A percentile compares a stretch with the other conserved stretches of the same genome.
Evolutionary conservation across 1,140 invertebrate genomes (phyloP).

Genomic region (Nixonia krombeini): DNA sequence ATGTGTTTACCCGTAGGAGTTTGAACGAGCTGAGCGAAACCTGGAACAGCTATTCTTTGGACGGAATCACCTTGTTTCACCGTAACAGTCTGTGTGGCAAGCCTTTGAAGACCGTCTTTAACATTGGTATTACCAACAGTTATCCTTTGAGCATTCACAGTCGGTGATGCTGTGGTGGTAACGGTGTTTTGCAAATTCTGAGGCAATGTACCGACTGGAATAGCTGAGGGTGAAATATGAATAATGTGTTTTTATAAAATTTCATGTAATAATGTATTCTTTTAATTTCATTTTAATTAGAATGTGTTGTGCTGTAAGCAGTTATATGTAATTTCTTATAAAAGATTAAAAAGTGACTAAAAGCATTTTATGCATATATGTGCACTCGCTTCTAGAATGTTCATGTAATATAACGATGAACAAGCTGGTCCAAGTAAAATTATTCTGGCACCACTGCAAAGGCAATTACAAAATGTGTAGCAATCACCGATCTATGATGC

Average conservation of each 20-base stretch:
- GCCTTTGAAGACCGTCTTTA: conserved; percentile 60
- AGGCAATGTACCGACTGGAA: conserved; percentile 68
- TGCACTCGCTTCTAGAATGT: conserved; percentile 65
- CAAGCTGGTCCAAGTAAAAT: conserved; percentile 63
- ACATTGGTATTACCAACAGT: conserved; percentile 63
- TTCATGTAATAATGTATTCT: conserved; percentile 1
- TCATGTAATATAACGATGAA: conserved; percentile 53
- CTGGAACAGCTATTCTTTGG: conserved; percentile 70
- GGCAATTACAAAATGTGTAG: conserved; percentile 44
- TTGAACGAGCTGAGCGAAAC: conserved; percentile 78
- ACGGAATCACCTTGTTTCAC: conserved; percentile 70
- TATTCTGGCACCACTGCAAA: conserved; percentile 67
- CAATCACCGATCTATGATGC: conserved; percentile 36
- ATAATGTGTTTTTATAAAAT: too few relatives aligned
- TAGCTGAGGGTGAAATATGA: conserved; percentile 66
- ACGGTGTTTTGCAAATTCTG: conserved; percentile 61
- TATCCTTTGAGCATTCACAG: conserved; percentile 66
- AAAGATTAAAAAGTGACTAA: too few relatives aligned
- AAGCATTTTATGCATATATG: conserved; percentile 29
- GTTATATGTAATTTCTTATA: conserved; percentile 1
- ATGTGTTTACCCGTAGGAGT: conserved; percentile 80
- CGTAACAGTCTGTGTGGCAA: conserved; percentile 64
- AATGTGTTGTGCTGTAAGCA: neutral
- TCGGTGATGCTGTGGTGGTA: conserved; percentile 55
- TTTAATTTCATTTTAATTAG: neutral